These are phyloP conservation scores for Amniataba percoides DNA, from an alignment of 2,797 vertebrate species.

Conservation along the genomic window DNA sequence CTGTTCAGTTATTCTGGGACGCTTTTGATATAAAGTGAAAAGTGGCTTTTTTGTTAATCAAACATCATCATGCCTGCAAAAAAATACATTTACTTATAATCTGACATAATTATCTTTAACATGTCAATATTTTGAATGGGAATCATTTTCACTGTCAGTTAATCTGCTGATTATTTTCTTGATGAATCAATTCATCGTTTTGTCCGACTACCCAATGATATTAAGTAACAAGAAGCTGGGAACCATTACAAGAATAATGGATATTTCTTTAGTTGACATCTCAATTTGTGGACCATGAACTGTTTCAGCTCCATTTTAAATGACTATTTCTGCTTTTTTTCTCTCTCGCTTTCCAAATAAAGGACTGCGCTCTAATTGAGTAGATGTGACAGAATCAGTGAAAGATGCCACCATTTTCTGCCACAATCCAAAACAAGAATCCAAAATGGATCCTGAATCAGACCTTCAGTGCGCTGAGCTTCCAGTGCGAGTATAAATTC, in stretches of 20 bases:
- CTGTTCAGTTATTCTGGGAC: background rate
- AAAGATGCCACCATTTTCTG: constrained; percentile 47
- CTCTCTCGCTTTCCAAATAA: constrained; percentile 52
- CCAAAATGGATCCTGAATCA: constrained; percentile 60
- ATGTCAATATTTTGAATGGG: background rate
- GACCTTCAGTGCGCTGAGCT: constrained; percentile 21
- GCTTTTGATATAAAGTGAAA: background rate
- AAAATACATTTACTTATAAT: background rate
- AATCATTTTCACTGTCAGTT: background rate
- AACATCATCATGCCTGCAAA: background rate
- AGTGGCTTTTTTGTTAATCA: background rate
- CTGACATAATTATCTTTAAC: background rate
- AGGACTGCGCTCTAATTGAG: constrained; percentile 28
- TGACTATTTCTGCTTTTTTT: constrained; percentile 28
- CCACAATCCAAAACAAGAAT: constrained; percentile 24
- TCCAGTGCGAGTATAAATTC: constrained; percentile 43
- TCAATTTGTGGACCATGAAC: background rate
- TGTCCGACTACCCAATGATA: background rate
- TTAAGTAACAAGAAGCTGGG: background rate
- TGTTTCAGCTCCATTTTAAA: background rate
- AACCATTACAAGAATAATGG: background rate
- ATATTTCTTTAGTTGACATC: background rate
- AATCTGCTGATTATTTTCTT: background rate
- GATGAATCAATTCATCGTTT: background rate
- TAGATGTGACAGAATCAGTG: constrained; percentile 25